Base-by-base conservation (phyloP, 2,888 invertebrate species). In the Perdita meconis region DNA sequence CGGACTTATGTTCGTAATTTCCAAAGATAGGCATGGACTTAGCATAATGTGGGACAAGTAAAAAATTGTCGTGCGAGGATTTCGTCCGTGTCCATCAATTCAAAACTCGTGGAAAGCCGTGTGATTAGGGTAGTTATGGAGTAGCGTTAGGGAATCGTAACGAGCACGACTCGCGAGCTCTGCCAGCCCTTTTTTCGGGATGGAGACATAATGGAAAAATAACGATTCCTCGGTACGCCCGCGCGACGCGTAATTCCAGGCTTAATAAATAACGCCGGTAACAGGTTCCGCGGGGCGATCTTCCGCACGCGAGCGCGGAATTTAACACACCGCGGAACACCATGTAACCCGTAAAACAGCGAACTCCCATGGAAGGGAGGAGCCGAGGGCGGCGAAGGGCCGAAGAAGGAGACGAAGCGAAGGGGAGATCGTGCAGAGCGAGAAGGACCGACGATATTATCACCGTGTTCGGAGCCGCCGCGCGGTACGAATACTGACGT, bases 401-500 rank as follows among this genome's bases (percentile, higher is more conserved):
- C 8, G 34, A n/a, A 30, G 59, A 26, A 5, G 0, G 22, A 6
- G 19, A 57, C 36, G 16, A 71, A 66, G 38, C 42, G 22, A 22
- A 19, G 19, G 34, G 16, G 51, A 42, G 40, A 30, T 47, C 12
- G 44, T 44, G 26, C 55, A 77, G 50, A 70, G n/a, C n/a, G n/a
- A 30, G 56, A 30, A 30, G 6, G 30, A 53, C 26, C 57, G 57
- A 56, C 65, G 82, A 83, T 82, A 40, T 83, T 83, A 82, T 83
- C 83, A 53, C n/a, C 47, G 36, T 26, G 61, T 64, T 55, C 42
- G 59, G 50, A n/a, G 50, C 50, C 47, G 61, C 51, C 70, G 38
- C 55, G 61, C 72, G 70, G 63, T 57, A 74, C 73, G 79, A 69
- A 80, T 78, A 70, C 80, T 80, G 80, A 79, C 80, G 71, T 80